A percentile compares a stretch with the other conserved stretches of the same genome.
Conservation (phyloP, 1,140 invertebrate genomes). For the Hesperophylax magnus region DNA sequence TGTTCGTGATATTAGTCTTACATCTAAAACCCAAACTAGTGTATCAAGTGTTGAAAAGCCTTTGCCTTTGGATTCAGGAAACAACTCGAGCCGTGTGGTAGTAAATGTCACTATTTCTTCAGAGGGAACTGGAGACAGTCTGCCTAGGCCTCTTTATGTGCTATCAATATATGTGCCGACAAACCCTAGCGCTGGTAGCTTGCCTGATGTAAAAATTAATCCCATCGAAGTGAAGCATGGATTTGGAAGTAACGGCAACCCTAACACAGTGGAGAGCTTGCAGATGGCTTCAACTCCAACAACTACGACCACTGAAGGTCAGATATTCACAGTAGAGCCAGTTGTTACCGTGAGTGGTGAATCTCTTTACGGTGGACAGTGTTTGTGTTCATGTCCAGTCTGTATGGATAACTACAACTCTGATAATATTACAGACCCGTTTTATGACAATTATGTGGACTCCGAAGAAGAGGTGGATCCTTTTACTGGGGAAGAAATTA, state of each 20-base stretch:
- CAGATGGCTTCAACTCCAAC: slow-evolving; percentile 64
- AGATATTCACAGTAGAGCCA: slow-evolving; percentile 59
- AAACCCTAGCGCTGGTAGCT: slow-evolving; percentile 68
- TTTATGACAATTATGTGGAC: slow-evolving; percentile 63
- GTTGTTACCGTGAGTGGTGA: slow-evolving; percentile 61
- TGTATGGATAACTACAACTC: slow-evolving; percentile 62
- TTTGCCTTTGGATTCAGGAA: slow-evolving; percentile 34
- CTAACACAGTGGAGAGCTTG: slow-evolving; percentile 60
- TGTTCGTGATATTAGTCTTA: background rate
- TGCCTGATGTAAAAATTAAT: slow-evolving; percentile 73
- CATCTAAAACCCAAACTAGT: background rate
- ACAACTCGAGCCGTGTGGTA: slow-evolving; percentile 72
- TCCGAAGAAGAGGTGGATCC: slow-evolving; percentile 41
- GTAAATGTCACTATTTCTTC: slow-evolving; percentile 84
- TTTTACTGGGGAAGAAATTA: background rate
- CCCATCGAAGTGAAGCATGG: slow-evolving; percentile 62
- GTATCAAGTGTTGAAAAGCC: slow-evolving; percentile 12
- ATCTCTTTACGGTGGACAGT: slow-evolving; percentile 74
- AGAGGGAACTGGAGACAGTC: slow-evolving; percentile 71
- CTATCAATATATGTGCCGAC: slow-evolving; percentile 81
- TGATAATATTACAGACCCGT: slow-evolving; percentile 64
- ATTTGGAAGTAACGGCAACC: slow-evolving; percentile 40
- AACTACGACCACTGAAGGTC: slow-evolving; percentile 49
- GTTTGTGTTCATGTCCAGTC: slow-evolving; percentile 82
- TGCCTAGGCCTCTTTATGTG: slow-evolving; percentile 78